Evolutionary conservation across 1,140 invertebrate genomes (phyloP).

Genomic region (Bombyx mori): ASM3026992v2 NC_085118.1:13754501-13755000

Average conservation of each 20-base stretch:
- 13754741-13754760: conserved; percentile 52
- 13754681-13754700: conserved; percentile 24
- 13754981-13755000: conserved; percentile 35
- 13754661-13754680: conserved; percentile 40
- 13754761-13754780: conserved; percentile 64
- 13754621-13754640: conserved; percentile 53
- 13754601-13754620: conserved; percentile 47
- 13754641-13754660: conserved; percentile 54
- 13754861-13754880: conserved; percentile 21
- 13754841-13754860: conserved; percentile 62
- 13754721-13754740: conserved; percentile 34
- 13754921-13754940: conserved; percentile 73
- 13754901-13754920: conserved; percentile 71
- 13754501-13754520: conserved; percentile 32
- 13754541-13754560: conserved; percentile 50
- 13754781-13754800: conserved; percentile 68
- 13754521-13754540: conserved; percentile 29
- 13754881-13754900: conserved; percentile 49
- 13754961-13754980: conserved; percentile 50
- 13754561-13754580: conserved; percentile 57
- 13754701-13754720: conserved; percentile 22
- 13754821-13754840: conserved; percentile 55
- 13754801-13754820: conserved; percentile 65
- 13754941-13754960: conserved; percentile 73
- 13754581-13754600: conserved; percentile 41